Evolutionary conservation across 92 coral and sea anemone genomes (phyloP), one percentile per base, ranked within the genome.

Genomic region (Phenganax stokvisi): DNA sequence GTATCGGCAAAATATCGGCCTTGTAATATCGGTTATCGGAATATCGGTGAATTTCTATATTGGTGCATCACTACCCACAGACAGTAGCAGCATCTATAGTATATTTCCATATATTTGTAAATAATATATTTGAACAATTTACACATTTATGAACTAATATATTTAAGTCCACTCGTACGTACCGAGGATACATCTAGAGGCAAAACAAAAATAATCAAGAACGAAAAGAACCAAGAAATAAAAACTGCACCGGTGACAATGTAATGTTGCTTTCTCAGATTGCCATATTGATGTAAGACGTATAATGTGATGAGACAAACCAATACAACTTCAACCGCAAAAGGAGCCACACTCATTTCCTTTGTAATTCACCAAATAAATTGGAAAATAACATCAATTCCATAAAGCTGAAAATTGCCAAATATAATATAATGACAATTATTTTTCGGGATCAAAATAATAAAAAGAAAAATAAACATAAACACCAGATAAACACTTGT

Each of bases 121-220:
- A 37, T 37, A 1, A 20, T 37, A 37, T 37, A 37, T 1, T 5
- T 37, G 47, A 37, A 37, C 47, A 37, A 37, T 37, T 37, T 37
- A 37, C 5, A 37, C 47, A 37, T 37, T 37, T 37, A 37, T 37
- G 2, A 1, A 37, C 47, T 37, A 37, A 37, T 37, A 37, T 37
- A 37, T 37, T 2, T 37, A 37, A 37, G 47, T 37, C 5, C 47
- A 37, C 47, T 37, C 68, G 56, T 84, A 90, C 99, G 89, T 85
- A 96, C 99, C 89, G 91, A 97, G 4, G 99, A 96, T 11, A 96
- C 99, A 73, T 96, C 99, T 74, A 96, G 82, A 62, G 99, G 99
- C 63, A 96, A 91, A 74, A 96, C 91, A 86, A 92, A 94, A 1
- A 96, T 92, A 53, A 96, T 96, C 51, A 96, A 85, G 66, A 96